phyloP scores from a whole-genome alignment of 1,140 invertebrate species.

The Arctopsyche grandis region DNA sequence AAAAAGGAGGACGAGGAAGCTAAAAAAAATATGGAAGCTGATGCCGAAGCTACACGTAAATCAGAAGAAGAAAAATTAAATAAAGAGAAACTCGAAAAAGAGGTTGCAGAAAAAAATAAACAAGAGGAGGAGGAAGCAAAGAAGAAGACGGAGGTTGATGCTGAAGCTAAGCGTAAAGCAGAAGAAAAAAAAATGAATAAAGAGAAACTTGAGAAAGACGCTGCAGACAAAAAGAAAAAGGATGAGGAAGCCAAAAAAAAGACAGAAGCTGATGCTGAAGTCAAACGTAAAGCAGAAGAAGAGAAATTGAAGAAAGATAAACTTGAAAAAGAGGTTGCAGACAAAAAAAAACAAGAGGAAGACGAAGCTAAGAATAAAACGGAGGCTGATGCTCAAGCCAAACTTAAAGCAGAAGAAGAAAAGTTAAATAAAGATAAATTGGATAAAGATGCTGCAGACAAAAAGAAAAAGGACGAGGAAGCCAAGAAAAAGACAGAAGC shows the following conservation, averaged over 20 bases:
- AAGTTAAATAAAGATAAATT: too few relatives aligned
- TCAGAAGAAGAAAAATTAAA: slow-evolving; percentile 54
- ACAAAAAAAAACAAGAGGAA: slow-evolving; percentile 4
- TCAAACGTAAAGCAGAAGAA: slow-evolving; percentile 20
- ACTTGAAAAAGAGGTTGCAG: not conserved
- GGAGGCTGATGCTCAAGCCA: slow-evolving; percentile 53
- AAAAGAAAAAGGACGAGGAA: slow-evolving; percentile 40
- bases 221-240: slow-evolving; percentile 36
- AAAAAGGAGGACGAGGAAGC: slow-evolving; percentile 24
- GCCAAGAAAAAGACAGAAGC: too few relatives aligned
- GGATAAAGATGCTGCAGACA: too few relatives aligned
- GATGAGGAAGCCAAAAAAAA: slow-evolving; percentile 16
- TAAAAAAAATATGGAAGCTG: slow-evolving; percentile 52
- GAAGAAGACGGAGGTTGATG: not conserved
- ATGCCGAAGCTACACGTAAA: slow-evolving; percentile 41
- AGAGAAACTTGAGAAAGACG: not conserved
- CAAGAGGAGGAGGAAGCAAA: slow-evolving; percentile 22
- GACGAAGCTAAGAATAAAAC: slow-evolving; percentile 35
- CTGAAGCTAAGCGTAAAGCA: not conserved
- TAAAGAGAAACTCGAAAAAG: slow-evolving; percentile 38
- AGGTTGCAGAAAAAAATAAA: slow-evolving; percentile 22
- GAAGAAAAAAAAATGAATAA: slow-evolving; percentile 13
- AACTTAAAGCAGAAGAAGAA: slow-evolving; percentile 50
- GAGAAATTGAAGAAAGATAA: not conserved
- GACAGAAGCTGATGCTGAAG: not conserved